A percentile compares a stretch with the other conserved stretches of the same genome.
phyloP scores from a whole-genome alignment of 2,797 vertebrate genomes.

The Gephyroberyx darwinii region DNA sequence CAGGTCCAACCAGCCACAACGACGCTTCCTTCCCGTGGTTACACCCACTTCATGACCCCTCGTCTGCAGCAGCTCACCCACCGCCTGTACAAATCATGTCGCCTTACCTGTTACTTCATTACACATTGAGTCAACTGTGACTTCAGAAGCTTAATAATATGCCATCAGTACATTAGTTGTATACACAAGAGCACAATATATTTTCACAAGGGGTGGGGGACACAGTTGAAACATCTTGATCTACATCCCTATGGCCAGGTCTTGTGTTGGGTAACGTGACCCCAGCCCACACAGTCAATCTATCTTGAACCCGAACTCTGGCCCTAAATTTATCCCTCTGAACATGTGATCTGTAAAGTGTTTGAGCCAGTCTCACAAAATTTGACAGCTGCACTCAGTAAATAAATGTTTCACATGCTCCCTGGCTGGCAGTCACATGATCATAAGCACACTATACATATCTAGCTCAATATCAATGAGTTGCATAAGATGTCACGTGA shows the following conservation, averaged over 20 bases:
- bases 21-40: conserved; percentile 96
- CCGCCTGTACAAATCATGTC: conserved; percentile 78
- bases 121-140: background rate
- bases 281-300: conserved; percentile 65
- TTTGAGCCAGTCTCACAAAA: conserved; percentile 64
- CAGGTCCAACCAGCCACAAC: conserved; percentile 98
- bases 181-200: conserved; percentile 43
- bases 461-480: conserved; percentile 19
- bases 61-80: conserved; percentile 93
- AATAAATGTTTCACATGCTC: conserved; percentile 36
- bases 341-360: conserved; percentile 74
- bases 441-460: conserved; percentile 47
- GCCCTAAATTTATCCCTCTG: conserved; percentile 80
- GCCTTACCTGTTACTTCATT: background rate
- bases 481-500: conserved; percentile 45
- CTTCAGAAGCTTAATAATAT: conserved; percentile 4
- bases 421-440: conserved; percentile 55
- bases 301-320: conserved; percentile 71
- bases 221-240: conserved; percentile 54
- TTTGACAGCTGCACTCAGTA: conserved; percentile 75
- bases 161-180: background rate
- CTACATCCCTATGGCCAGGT: conserved; percentile 47
- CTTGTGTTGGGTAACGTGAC: conserved; percentile 70
- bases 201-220: conserved; percentile 13
- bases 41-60: conserved; percentile 96